Conservation (phyloP, 1,140 invertebrate genomes). For the Drosophila quadrilineata region DNA sequence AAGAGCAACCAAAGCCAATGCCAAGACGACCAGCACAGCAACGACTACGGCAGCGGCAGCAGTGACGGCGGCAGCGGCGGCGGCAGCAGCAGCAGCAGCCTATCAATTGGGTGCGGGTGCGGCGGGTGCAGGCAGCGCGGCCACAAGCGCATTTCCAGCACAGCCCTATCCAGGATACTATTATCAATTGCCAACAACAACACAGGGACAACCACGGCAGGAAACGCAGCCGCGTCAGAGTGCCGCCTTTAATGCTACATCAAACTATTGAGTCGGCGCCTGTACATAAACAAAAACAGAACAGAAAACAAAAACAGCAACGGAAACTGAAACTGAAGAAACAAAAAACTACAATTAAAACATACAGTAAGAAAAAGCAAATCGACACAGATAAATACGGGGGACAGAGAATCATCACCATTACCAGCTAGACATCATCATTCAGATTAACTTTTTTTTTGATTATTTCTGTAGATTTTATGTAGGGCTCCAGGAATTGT, state of each 20-base stretch:
- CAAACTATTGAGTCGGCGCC: constrained; percentile 41
- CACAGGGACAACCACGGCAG: constrained; percentile 24
- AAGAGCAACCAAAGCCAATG: constrained; percentile 57
- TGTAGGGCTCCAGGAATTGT: constrained; percentile 39
- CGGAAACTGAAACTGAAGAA: no score
- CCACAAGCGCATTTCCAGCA: constrained; percentile 7
- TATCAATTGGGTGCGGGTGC: constrained; percentile 6
- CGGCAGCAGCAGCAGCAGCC: constrained; percentile 17
- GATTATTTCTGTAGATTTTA: constrained; percentile 35
- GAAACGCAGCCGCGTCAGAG: constrained; percentile 12
- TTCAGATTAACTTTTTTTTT: constrained; percentile 39
- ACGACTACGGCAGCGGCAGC: constrained; percentile 14
- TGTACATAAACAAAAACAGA: constrained; percentile 27
- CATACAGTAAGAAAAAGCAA: no score
- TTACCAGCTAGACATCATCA: constrained; percentile 49
- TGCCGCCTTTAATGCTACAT: constrained; percentile 28
- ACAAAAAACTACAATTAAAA: no score
- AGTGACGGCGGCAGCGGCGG: constrained; percentile 8
- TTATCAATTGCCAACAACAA: constrained; percentile 37
- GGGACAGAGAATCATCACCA: constrained; percentile 29
- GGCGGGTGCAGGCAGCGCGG: background rate
- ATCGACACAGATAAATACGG: no score
- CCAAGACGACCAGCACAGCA: constrained; percentile 35
- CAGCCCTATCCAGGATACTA: constrained; percentile 42
- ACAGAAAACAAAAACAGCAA: no score